Base-by-base conservation (phyloP, 2,113 vertebrate genomes). In the Brachionichthys hirsutus region DNA sequence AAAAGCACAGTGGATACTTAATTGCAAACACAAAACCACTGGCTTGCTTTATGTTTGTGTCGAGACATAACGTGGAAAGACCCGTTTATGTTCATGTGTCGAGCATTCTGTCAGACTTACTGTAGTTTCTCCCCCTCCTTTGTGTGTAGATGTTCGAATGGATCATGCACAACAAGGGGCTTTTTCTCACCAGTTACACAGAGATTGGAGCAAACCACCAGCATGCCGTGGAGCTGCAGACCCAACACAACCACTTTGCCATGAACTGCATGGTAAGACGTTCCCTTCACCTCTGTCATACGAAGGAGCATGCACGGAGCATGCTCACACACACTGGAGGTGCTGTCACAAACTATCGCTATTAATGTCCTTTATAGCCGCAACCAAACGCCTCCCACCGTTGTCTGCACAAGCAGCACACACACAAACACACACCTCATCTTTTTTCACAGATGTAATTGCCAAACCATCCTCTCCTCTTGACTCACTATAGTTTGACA, bases 91-190 rank as follows among this genome's bases (percentile, higher is more conserved):
- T 30, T 30, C 24, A 30, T 30, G 24, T 4, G 24, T 34, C 15
- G 47, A 18, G 18, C 20, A 3, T 62, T 55, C 43, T 62, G 17
- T 54, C 8, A 40, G 10, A 30, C 22, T 54, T 46, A 54, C 13
- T 22, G 7, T 6, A 1, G 62, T 67, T 62, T 68, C 13, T 65
- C 16, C 15, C 17, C 49, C 35, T 34, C 76, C 67, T 63, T 0
- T 4, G 2, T 50, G 7, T 57, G 34, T 73, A 99, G 97, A 99
- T 99, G 96, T 98, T 99, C 77, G 97, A 99, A 90, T 99, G 97
- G 97, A 98, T 99, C 89, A 95, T 97, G 88, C 96, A 99, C 92
- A 99, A 99, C 90, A 99, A 99, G 88, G 95, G 95, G 54, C 94
- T 98, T 67, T 98, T 99, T 85, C 90, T 99, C 83, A 98, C 95